phyloP scores from a whole-genome alignment of 2,888 invertebrate species.

The Hymenopus coronatus region DNA sequence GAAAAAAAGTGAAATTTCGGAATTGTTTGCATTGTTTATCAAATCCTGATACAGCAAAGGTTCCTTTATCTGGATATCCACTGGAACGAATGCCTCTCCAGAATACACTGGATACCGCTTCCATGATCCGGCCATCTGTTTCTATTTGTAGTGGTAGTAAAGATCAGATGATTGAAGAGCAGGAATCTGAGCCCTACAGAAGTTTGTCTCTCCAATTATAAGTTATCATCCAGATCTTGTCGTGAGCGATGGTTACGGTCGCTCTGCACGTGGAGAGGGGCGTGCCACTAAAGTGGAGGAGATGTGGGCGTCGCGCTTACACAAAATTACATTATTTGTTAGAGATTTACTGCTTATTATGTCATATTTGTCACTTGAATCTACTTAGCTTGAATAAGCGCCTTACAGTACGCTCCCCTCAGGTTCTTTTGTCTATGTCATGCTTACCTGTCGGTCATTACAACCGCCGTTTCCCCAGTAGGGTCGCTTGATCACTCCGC shows the following conservation, averaged over 20 bases:
- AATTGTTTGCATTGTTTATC: too few species aligned
- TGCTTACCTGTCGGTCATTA: background rate
- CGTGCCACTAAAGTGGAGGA: background rate
- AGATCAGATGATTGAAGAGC: too few species aligned
- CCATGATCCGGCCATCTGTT: too few species aligned
- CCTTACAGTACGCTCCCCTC: background rate
- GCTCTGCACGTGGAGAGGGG: background rate
- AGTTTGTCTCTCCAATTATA: background rate
- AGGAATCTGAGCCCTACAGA: too few species aligned
- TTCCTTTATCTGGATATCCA: too few species aligned
- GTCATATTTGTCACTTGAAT: background rate
- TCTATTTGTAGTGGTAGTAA: too few species aligned
- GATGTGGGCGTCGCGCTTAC: background rate
- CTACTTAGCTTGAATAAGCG: background rate
- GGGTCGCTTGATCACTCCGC: too few species aligned
- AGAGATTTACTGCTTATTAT: background rate
- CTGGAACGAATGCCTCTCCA: too few species aligned
- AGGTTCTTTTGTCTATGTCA: background rate
- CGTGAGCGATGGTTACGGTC: background rate
- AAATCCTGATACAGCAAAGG: too few species aligned
- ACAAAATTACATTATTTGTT: background rate
- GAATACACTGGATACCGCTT: too few species aligned
- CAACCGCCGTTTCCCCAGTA: too few species aligned
- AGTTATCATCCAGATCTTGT: background rate
- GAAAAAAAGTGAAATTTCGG: too few species aligned